phyloP scores from a whole-genome alignment of 1,140 invertebrate genomes.

The Leptinotarsa texana region DNA sequence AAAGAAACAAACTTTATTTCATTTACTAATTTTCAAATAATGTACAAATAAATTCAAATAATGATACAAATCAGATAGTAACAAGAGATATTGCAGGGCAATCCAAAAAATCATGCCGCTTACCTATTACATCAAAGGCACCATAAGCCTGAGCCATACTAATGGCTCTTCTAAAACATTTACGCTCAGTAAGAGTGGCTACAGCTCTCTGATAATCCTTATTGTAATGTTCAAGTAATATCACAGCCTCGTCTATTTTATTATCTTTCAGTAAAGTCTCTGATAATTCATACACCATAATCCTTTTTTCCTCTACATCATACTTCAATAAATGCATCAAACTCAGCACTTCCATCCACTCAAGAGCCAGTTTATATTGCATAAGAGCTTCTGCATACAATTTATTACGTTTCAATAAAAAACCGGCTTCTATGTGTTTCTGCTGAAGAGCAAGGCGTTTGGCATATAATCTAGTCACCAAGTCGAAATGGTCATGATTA shows the following conservation, averaged over 20 bases:
- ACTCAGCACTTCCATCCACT: constrained; percentile 38
- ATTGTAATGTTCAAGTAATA: constrained; percentile 35
- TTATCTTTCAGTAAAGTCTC: constrained; percentile 26
- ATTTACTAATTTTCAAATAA: neutral
- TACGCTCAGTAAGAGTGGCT: constrained; percentile 25
- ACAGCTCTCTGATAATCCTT: constrained; percentile 33
- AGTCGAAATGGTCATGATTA: constrained; percentile 27
- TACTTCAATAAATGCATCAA: constrained; percentile 28
- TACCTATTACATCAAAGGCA: constrained; percentile 33
- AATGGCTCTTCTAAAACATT: constrained; percentile 35
- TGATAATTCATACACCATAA: constrained; percentile 30
- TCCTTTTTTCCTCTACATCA: constrained; percentile 9
- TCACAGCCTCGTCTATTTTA: constrained; percentile 35
- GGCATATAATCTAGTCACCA: constrained; percentile 34
- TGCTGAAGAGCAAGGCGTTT: constrained; percentile 28
- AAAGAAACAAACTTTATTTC: neutral
- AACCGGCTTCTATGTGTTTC: constrained; percentile 35
- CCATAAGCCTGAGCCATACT: constrained; percentile 33
- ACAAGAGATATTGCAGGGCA: neutral
- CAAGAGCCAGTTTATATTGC: constrained; percentile 29
- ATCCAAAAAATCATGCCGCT: constrained; percentile 19
- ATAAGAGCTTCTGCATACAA: constrained; percentile 36
- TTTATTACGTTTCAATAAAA: constrained; percentile 37
- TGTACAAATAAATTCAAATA: neutral
- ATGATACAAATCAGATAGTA: neutral